Base-by-base conservation (phyloP, 2,797 vertebrate species). In the Zenarchopterus dispar region DNA sequence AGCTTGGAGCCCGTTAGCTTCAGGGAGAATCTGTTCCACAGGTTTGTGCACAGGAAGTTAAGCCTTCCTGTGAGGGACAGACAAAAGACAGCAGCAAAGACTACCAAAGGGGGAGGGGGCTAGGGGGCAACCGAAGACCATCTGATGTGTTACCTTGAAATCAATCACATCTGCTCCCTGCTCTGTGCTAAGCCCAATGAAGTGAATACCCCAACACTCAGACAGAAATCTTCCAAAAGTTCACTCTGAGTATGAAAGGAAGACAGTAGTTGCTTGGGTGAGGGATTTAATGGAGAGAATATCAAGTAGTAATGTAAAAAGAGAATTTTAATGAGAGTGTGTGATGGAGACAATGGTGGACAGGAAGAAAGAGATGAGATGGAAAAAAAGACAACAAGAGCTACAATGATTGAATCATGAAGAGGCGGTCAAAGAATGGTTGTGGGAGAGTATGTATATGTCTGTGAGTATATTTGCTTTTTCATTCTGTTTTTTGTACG, bases 121-220 rank as follows among this genome's bases (percentile, higher is more conserved):
- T n/a, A 5, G 24, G 28, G 61, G 64, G 62, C 78, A 77, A 78
- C 79, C 73, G 80, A 72, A 75, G 77, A 64, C 78, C 77, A 59
- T 51, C 22, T 52, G 65, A 52, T 70, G 70, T 70, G 89, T 88
- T 81, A 90, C 85, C 77, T 79, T 62, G 75, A 84, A 82, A 89
- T 74, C 69, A 77, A 58, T 68, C 22, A 49, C 75, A 59, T 78
- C 69, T 73, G 71, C 80, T 69, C 73, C 48, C 56, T 47, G 72
- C 73, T 77, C 69, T 23, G 39, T 80, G 75, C 70, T 62, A 82
- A 74, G 70, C 73, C 77, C 82, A 55, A 63, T 79, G 85, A 82
- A n/a, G 56, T 61, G 70, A 75, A 80, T 57, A 62, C 48, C 67
- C 78, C 74, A 78, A 61, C 39, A 16, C 67, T 75, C 76, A 73